These are phyloP conservation scores for Serrognathus titanus DNA, from an alignment of 2,888 invertebrate species.

Conservation along the genomic window DNA sequence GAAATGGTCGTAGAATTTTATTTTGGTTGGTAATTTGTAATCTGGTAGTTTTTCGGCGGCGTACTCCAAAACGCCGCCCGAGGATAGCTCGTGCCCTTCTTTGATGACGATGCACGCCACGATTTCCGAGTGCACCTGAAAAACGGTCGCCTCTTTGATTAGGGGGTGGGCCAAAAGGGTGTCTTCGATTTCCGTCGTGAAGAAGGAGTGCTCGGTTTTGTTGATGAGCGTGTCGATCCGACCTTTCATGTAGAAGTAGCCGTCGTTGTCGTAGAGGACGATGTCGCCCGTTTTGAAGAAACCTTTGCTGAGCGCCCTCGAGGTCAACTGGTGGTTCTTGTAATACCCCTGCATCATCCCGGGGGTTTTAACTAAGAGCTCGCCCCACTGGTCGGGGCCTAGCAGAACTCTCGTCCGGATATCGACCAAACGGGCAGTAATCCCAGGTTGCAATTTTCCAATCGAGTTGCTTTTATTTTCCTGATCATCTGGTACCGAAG, in stretches of 20 bases:
- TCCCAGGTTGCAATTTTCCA: slow-evolving; percentile 32
- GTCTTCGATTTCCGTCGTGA: slow-evolving; percentile 34
- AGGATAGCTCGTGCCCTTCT: slow-evolving; percentile 23
- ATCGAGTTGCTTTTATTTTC: slow-evolving; percentile 31
- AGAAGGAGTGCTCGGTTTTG: slow-evolving; percentile 22
- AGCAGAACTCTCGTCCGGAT: slow-evolving; percentile 28
- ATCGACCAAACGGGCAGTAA: slow-evolving; percentile 35
- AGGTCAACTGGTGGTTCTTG: slow-evolving; percentile 29
- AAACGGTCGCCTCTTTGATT: slow-evolving; percentile 32
- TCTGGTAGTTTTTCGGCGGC: slow-evolving; percentile 20
- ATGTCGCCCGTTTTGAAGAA: slow-evolving; percentile 41
- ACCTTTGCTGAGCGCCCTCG: slow-evolving; percentile 27
- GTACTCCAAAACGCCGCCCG: slow-evolving; percentile 23
- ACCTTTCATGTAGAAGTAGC: slow-evolving; percentile 38
- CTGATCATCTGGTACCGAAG: slow-evolving; percentile 24
- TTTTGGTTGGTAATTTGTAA: slow-evolving; percentile 28
- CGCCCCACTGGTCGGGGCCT: slow-evolving; percentile 33
- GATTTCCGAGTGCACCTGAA: slow-evolving; percentile 28
- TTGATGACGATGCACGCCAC: slow-evolving; percentile 33
- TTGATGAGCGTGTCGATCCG: slow-evolving; percentile 34
- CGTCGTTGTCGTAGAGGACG: slow-evolving; percentile 35
- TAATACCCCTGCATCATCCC: slow-evolving; percentile 41
- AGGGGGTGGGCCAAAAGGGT: slow-evolving; percentile 33
- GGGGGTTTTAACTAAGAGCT: slow-evolving; percentile 34
- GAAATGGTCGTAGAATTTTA: slow-evolving; percentile 34